These are phyloP conservation scores for Molanna angustata DNA, from an alignment of 2,888 invertebrate genomes.

Conservation along the genomic window DNA sequence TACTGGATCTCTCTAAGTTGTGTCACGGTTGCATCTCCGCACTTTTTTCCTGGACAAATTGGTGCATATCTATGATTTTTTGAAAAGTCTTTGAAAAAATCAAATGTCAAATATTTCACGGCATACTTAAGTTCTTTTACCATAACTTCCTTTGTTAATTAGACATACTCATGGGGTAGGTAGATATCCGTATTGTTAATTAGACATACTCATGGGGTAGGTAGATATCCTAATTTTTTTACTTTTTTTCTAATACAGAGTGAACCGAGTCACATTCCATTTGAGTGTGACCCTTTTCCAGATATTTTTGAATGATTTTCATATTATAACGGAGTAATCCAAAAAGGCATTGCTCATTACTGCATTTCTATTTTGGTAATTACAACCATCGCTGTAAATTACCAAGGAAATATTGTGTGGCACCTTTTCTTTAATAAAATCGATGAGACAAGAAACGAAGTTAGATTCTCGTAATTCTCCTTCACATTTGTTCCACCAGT, in stretches of 20 bases:
- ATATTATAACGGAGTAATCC: conserved; percentile 15
- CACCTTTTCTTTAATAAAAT: no score
- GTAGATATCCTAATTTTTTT: no score
- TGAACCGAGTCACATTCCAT: conserved; percentile 27
- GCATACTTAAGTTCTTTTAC: background rate
- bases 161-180: conserved; percentile 3
- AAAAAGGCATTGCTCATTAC: conserved; percentile 23
- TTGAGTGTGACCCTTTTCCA: conserved; percentile 26
- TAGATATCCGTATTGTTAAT: conserved; percentile 12
- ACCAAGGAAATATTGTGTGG: no score
- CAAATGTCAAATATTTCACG: background rate
- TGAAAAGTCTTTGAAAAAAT: conserved; percentile 9
- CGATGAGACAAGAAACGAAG: no score
- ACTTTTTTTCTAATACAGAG: conserved; percentile 17
- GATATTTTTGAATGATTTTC: conserved; percentile 21
- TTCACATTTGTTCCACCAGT: conserved; percentile 23
- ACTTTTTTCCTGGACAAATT: conserved; percentile 28
- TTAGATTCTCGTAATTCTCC: no score
- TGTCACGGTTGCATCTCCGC: conserved; percentile 27
- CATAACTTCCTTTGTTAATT: background rate
- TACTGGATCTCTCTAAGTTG: conserved; percentile 20
- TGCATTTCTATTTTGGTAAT: conserved; percentile 21
- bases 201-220: no score
- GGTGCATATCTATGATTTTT: conserved; percentile 16
- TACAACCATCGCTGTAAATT: no score